A percentile compares a stretch with the other conserved stretches of the same genome.
Conservation (phyloP, 2,113 vertebrate species). For the Ginglymostoma cirratum region DNA sequence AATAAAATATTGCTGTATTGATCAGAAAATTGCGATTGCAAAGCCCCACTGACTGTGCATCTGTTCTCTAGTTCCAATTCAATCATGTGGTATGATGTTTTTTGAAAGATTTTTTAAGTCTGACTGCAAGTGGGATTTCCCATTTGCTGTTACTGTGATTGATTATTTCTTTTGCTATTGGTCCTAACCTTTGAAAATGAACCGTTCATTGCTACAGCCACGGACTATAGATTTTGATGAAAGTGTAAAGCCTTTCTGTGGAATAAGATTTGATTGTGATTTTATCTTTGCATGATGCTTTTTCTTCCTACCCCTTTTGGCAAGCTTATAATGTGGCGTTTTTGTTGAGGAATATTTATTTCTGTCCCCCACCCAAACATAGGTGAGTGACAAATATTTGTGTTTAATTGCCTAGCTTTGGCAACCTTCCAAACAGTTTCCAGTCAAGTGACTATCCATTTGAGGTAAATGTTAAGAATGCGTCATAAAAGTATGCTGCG, state of each 20-base stretch:
- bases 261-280: not conserved
- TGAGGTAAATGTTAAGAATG: not conserved
- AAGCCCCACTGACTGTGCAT: not conserved
- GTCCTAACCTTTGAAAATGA: not conserved
- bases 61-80: not conserved
- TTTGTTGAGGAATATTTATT: not conserved
- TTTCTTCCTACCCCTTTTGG: not conserved
- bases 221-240: not conserved
- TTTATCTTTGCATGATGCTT: not conserved
- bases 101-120: not conserved
- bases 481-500: not conserved
- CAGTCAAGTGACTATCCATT: not conserved
- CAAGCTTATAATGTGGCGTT: not conserved
- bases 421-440: not conserved
- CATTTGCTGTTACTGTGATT: not conserved
- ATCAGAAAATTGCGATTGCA: not conserved
- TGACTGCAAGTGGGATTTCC: not conserved
- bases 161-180: not conserved
- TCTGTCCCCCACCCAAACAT: not conserved
- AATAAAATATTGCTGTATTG: not conserved
- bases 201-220: not conserved
- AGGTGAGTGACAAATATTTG: not conserved
- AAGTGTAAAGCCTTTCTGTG: not conserved
- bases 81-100: too few species aligned
- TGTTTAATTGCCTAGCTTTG: slow-evolving; percentile 1